phyloP scores from a whole-genome alignment of 2,888 invertebrate species.

The Adelphocoris suturalis region DNA sequence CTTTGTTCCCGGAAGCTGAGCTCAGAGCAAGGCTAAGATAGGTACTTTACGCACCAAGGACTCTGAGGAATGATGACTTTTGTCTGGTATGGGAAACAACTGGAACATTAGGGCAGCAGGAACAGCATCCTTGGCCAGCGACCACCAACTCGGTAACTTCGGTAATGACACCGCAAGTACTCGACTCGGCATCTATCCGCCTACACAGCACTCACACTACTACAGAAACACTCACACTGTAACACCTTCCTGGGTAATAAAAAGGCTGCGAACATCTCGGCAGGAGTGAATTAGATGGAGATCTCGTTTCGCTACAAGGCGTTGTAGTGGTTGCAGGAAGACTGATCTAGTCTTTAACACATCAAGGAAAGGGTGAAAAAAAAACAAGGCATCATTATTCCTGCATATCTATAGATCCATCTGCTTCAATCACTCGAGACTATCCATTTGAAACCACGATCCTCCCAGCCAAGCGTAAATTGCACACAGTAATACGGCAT shows the following conservation, averaged over 20 bases:
- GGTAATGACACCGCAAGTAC: background rate
- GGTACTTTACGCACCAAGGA: constrained; percentile 25
- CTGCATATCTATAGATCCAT: no score
- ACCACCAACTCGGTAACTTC: background rate
- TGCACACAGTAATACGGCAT: no score
- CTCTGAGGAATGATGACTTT: background rate
- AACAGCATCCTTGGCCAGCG: constrained; percentile 2
- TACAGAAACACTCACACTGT: background rate
- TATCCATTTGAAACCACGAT: no score
- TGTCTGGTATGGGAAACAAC: background rate
- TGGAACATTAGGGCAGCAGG: background rate
- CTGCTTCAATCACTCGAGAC: no score
- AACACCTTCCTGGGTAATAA: constrained; percentile 23
- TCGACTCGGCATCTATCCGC: background rate
- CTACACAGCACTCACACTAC: background rate
- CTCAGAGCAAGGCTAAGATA: background rate
- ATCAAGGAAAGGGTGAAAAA: constrained; percentile 5
- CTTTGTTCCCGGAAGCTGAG: background rate
- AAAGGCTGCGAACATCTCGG: background rate
- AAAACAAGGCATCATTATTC: no score
- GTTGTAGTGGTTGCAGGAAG: background rate
- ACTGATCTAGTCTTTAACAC: background rate
- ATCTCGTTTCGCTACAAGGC: constrained; percentile 1
- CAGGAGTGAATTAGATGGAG: constrained; percentile 20
- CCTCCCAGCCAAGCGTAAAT: no score